A percentile compares a stretch with the other conserved stretches of the same genome.
These are phyloP conservation scores for Chelon labrosus DNA, from an alignment of 2,797 vertebrate genomes.

Conservation along the genomic window DNA sequence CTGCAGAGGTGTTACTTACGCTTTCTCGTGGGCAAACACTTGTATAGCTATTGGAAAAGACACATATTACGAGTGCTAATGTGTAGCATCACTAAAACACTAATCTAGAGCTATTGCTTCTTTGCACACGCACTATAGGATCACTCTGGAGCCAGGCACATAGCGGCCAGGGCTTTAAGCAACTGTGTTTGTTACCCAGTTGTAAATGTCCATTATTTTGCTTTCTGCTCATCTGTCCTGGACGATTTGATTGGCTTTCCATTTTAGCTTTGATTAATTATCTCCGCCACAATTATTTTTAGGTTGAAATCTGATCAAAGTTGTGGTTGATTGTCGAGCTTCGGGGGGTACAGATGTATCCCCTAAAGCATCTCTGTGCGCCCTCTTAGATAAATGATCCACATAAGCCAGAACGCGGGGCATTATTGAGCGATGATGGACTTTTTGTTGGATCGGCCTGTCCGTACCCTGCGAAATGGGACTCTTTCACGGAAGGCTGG, in stretches of 20 bases:
- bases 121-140: not conserved
- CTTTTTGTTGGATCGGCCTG: slow-evolving; percentile 32
- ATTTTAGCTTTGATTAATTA: slow-evolving; percentile 58
- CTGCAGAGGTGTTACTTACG: not conserved
- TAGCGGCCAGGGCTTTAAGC: slow-evolving; percentile 26
- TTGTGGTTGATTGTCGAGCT: slow-evolving; percentile 16
- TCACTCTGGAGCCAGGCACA: slow-evolving; percentile 4
- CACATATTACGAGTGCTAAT: not conserved
- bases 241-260: slow-evolving; percentile 57
- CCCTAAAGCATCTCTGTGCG: slow-evolving; percentile 30
- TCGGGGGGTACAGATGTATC: slow-evolving; percentile 21
- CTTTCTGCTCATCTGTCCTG: slow-evolving; percentile 18
- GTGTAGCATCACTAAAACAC: not conserved
- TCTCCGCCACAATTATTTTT: slow-evolving; percentile 48
- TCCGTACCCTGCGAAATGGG: slow-evolving; percentile 50
- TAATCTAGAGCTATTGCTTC: not conserved
- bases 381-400: slow-evolving; percentile 41
- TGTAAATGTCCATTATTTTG: slow-evolving; percentile 29
- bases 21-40: not conserved
- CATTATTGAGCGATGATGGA: slow-evolving; percentile 54
- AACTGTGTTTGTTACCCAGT: slow-evolving; percentile 42
- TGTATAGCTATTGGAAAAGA: not conserved
- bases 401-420: slow-evolving; percentile 13
- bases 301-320: slow-evolving; percentile 56
- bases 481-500: slow-evolving; percentile 61